Percentiles rank a stretch among this genome's conserved stretches.
phyloP scores from a whole-genome alignment of 2,888 invertebrate species.

The Cryptocephalus moraei region DNA sequence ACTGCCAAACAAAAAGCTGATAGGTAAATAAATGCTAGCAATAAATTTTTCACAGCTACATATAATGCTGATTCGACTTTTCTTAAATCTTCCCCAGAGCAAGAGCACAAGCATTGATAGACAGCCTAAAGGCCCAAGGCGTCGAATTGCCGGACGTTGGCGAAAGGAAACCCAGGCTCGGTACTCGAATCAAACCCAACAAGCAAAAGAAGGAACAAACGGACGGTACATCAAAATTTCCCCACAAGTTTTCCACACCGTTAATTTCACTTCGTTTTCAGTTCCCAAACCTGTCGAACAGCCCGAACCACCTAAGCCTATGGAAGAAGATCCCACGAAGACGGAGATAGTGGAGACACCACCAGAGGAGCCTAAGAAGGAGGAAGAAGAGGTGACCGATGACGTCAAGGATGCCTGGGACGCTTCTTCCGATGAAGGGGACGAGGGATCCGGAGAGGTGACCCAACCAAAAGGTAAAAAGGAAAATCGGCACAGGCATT shows the following conservation, averaged over 20 bases:
- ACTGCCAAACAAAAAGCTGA: conserved; percentile 92
- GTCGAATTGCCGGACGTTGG: conserved; percentile 67
- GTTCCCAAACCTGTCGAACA: conserved; percentile 8
- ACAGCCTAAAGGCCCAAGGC: conserved; percentile 82
- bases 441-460: conserved; percentile 43
- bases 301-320: conserved; percentile 16
- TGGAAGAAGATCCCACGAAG: conserved; percentile 19
- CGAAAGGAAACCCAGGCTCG: conserved; percentile 50
- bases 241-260: neutral
- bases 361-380: conserved; percentile 22
- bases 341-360: conserved; percentile 24
- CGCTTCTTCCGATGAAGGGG: conserved; percentile 46
- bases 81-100: conserved; percentile 41
- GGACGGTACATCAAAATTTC: conserved; percentile 10
- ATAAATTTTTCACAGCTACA: neutral
- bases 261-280: neutral
- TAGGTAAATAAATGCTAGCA: neutral
- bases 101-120: conserved; percentile 79
- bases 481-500: too few relatives aligned
- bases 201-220: conserved; percentile 53
- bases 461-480: conserved; percentile 4
- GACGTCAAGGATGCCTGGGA: conserved; percentile 82
- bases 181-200: conserved; percentile 64
- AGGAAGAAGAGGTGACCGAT: conserved; percentile 35
- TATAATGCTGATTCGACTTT: too few relatives aligned